These are phyloP conservation scores for Cotesia vestalis DNA, from an alignment of 1,140 invertebrate species.

Conservation along the genomic window DNA sequence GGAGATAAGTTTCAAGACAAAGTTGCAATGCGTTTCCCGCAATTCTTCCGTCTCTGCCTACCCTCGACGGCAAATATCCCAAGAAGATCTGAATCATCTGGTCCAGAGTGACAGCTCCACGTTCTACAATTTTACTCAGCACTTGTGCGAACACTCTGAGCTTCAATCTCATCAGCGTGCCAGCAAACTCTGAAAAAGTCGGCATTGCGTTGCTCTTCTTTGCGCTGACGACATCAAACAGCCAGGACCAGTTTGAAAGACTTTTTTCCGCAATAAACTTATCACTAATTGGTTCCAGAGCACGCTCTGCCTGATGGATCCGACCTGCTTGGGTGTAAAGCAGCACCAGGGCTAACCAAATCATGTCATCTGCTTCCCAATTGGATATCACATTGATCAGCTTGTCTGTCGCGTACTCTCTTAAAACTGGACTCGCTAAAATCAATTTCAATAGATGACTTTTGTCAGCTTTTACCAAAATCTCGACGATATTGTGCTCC, in stretches of 20 bases:
- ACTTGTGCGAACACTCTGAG: conserved; percentile 62
- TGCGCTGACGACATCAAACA: conserved; percentile 65
- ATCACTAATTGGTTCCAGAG: conserved; percentile 60
- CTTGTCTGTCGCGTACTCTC: conserved; percentile 70
- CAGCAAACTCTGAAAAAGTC: conserved; percentile 68
- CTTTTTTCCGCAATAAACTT: conserved; percentile 57
- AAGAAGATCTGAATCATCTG: conserved; percentile 70
- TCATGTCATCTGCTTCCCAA: conserved; percentile 51
- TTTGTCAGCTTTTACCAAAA: conserved; percentile 61
- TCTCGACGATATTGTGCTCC: conserved; percentile 65
- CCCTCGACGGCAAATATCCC: conserved; percentile 69
- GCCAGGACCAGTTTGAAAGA: conserved; percentile 64
- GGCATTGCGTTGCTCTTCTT: conserved; percentile 54
- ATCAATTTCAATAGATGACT: conserved; percentile 67
- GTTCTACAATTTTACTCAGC: conserved; percentile 62
- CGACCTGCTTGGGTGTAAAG: conserved; percentile 69
- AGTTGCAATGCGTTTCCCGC: conserved; percentile 67
- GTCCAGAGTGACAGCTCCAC: conserved; percentile 62
- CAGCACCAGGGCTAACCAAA: conserved; percentile 63
- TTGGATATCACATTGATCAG: conserved; percentile 63
- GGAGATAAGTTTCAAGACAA: conserved; percentile 67
- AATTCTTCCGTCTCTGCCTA: conserved; percentile 67
- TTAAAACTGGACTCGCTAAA: conserved; percentile 65
- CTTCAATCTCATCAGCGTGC: conserved; percentile 65
- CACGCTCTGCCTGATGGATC: conserved; percentile 60